A percentile compares a stretch with the other conserved stretches of the same genome.
Evolutionary conservation across 1,140 invertebrate species (phyloP).

Genomic region (Drosophila repletoides): DNA sequence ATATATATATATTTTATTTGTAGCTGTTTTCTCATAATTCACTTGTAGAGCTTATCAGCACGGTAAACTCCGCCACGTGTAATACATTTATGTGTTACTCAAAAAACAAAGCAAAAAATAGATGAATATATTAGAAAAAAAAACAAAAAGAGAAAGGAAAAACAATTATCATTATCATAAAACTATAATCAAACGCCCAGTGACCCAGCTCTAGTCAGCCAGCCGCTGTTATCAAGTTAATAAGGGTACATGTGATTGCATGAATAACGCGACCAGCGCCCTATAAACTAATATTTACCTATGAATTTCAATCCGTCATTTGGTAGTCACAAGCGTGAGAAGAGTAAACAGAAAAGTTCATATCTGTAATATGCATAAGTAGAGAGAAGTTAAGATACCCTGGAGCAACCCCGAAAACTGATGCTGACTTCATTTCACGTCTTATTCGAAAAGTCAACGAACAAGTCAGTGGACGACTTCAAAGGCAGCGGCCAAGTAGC

Average conservation of each 20-base stretch:
- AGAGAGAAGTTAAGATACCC: constrained; percentile 3
- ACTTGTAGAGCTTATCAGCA: constrained; percentile 45
- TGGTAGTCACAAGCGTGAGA: constrained; percentile 82
- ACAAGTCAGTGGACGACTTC: constrained; percentile 44
- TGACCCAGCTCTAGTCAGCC: constrained; percentile 22
- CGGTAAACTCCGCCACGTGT: constrained; percentile 70
- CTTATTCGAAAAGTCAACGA: constrained; percentile 58
- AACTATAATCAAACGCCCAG: constrained; percentile 57
- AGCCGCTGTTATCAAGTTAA: constrained; percentile 71
- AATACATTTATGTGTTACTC: constrained; percentile 43
- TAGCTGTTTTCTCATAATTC: background rate
- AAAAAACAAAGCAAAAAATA: constrained; percentile 48
- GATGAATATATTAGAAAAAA: constrained; percentile 70
- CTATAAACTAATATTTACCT: constrained; percentile 75
- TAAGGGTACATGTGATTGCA: constrained; percentile 54
- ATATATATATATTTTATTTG: constrained; percentile 5
- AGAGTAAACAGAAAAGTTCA: constrained; percentile 71
- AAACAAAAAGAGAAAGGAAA: constrained; percentile 16
- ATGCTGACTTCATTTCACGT: constrained; percentile 35
- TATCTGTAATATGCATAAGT: constrained; percentile 38
- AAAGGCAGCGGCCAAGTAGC: constrained; percentile 35
- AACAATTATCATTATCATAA: constrained; percentile 74
- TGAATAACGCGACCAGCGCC: constrained; percentile 50
- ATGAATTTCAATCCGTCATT: constrained; percentile 82
- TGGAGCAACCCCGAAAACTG: background rate